A percentile compares a stretch with the other conserved stretches of the same genome.
Evolutionary conservation across 2,113 vertebrate genomes (phyloP).

Genomic region (Neogale vison): DNA sequence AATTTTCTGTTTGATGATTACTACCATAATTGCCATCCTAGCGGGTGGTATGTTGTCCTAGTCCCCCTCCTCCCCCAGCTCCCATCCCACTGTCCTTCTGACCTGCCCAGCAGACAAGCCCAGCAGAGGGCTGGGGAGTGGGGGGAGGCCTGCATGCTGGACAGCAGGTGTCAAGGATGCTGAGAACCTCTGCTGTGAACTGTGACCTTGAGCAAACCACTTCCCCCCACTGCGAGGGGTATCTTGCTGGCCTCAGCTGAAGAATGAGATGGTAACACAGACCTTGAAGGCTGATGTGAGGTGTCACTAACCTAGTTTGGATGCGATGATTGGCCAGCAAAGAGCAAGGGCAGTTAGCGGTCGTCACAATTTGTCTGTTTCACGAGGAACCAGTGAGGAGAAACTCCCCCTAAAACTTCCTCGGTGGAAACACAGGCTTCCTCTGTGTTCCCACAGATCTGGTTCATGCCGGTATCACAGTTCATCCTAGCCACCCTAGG

Average conservation of each 20-base stretch:
- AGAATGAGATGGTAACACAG: background rate
- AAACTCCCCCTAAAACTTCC: background rate
- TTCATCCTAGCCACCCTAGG: background rate
- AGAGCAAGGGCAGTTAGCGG: too few species aligned
- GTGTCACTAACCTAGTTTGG: rapidly evolving
- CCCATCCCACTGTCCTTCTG: background rate
- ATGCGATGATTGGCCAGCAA: background rate
- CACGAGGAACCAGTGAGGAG: background rate
- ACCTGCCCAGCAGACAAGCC: background rate
- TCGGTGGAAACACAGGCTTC: background rate
- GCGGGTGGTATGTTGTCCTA: background rate
- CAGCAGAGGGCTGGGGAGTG: too few species aligned
- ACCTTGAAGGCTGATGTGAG: background rate
- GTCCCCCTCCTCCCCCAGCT: background rate
- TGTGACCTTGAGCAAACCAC: background rate
- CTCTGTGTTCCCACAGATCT: background rate
- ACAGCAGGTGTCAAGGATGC: background rate
- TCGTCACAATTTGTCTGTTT: background rate
- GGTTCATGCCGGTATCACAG: background rate
- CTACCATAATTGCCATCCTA: background rate
- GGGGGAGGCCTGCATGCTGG: too few species aligned
- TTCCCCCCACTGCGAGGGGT: too few species aligned
- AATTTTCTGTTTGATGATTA: background rate
- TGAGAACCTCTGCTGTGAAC: background rate
- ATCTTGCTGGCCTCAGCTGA: background rate